These are phyloP conservation scores for Drosophila nigromelanica DNA, from an alignment of 1,140 invertebrate genomes.

Conservation along the genomic window DNA sequence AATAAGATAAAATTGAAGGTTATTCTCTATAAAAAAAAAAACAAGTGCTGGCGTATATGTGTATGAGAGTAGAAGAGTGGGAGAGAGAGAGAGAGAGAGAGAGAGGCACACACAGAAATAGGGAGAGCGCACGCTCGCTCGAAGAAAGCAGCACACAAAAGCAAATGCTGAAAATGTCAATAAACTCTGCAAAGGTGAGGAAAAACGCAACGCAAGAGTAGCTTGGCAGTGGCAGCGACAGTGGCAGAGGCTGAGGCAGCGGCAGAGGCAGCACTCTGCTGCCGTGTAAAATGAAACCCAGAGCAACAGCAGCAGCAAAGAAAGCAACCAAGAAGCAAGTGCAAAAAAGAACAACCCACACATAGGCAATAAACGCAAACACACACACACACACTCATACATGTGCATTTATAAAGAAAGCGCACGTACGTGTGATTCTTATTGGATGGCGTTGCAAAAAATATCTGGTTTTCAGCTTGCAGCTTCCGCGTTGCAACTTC, in stretches of 20 bases:
- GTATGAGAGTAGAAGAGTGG: conserved; percentile 7
- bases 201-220: conserved; percentile 77
- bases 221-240: conserved; percentile 31
- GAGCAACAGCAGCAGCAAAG: conserved; percentile 53
- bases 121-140: conserved; percentile 61
- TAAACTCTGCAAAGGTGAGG: conserved; percentile 82
- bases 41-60: conserved; percentile 60
- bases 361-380: conserved; percentile 6
- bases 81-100: conserved; percentile 12
- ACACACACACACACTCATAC: conserved; percentile 2
- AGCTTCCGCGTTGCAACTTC: conserved; percentile 71
- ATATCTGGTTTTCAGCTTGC: conserved; percentile 69
- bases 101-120: conserved; percentile 28
- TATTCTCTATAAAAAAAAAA: conserved; percentile 75
- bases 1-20: conserved; percentile 82
- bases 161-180: conserved; percentile 80
- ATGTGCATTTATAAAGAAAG: conserved; percentile 45
- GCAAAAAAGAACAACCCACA: conserved; percentile 55
- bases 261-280: conserved; percentile 24
- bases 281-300: conserved; percentile 69
- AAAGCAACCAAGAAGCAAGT: conserved; percentile 68
- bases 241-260: conserved; percentile 13
- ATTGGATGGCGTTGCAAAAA: conserved; percentile 63
- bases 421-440: conserved; percentile 58
- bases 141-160: conserved; percentile 78